Percentiles rank a stretch among this genome's conserved stretches.
These are phyloP conservation scores for Hippocampus guttulatus DNA, from an alignment of 2,113 vertebrate species.

Conservation along the genomic window DNA sequence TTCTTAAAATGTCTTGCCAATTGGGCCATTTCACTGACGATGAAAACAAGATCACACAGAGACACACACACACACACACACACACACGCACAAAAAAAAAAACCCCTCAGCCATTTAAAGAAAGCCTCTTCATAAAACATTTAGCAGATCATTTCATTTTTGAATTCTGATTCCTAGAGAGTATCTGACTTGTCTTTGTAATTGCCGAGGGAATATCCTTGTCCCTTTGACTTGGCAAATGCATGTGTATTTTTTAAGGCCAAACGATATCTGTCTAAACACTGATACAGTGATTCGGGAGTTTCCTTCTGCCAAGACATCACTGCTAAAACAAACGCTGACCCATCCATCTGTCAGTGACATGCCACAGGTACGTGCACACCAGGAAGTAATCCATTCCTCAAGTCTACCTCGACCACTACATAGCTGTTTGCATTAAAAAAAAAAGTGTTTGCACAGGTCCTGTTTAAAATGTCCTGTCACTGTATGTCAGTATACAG, in stretches of 20 bases:
- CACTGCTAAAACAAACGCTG: slow-evolving; percentile 66
- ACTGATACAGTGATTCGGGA: slow-evolving; percentile 63
- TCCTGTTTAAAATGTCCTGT: neutral
- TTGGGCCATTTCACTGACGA: slow-evolving; percentile 41
- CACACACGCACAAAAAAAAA: neutral
- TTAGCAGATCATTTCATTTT: neutral
- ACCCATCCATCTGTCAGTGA: slow-evolving; percentile 60
- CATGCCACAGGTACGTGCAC: slow-evolving; percentile 45
- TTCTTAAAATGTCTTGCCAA: slow-evolving; percentile 41
- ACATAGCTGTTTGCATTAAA: neutral
- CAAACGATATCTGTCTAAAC: slow-evolving; percentile 69
- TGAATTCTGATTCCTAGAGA: slow-evolving; percentile 1
- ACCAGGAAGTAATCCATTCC: slow-evolving; percentile 54
- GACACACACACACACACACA: slow-evolving; percentile 3
- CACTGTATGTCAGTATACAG: neutral
- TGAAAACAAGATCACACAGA: slow-evolving; percentile 29
- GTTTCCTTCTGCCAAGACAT: slow-evolving; percentile 59
- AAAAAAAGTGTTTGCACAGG: neutral
- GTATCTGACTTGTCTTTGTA: neutral
- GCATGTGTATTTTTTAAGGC: slow-evolving; percentile 35
- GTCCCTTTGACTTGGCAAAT: slow-evolving; percentile 20
- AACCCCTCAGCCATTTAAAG: neutral
- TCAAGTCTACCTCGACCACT: neutral
- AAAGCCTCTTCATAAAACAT: neutral
- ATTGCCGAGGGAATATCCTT: slow-evolving; percentile 5